Conservation (phyloP, 2,113 vertebrate species). For the Butorides virescens region DNA sequence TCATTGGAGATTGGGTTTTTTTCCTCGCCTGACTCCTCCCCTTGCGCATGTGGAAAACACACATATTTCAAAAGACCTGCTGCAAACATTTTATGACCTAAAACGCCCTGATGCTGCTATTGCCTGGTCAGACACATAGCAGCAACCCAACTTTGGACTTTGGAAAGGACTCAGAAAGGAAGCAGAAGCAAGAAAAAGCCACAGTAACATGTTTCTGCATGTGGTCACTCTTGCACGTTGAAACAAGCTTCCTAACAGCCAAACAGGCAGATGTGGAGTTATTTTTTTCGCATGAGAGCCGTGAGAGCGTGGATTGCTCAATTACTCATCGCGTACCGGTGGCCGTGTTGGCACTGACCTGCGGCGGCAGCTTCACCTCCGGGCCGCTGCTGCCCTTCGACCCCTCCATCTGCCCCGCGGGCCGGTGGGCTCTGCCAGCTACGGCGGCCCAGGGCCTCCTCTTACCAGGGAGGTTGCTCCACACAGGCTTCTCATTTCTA, state of each 20-base stretch:
- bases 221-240: rapidly evolving
- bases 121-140: neutral
- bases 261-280: neutral
- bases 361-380: neutral
- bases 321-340: too few relatives aligned
- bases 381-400: neutral
- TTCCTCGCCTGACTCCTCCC: neutral
- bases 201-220: neutral
- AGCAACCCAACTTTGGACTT: neutral
- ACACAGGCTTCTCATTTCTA: neutral
- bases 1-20: neutral
- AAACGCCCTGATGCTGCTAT: neutral
- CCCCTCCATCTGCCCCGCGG: rapidly evolving
- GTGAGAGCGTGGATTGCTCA: rapidly evolving
- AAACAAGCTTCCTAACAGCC: neutral
- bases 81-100: neutral
- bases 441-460: neutral
- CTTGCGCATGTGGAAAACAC: neutral
- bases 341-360: rapidly evolving
- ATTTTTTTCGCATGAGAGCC: neutral
- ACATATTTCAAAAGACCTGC: neutral
- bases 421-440: rapidly evolving
- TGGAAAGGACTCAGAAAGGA: neutral
- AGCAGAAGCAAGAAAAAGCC: neutral
- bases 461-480: neutral